Evolutionary conservation across 2,888 invertebrate genomes (phyloP).

Genomic region (Hecatera dysodea): DNA sequence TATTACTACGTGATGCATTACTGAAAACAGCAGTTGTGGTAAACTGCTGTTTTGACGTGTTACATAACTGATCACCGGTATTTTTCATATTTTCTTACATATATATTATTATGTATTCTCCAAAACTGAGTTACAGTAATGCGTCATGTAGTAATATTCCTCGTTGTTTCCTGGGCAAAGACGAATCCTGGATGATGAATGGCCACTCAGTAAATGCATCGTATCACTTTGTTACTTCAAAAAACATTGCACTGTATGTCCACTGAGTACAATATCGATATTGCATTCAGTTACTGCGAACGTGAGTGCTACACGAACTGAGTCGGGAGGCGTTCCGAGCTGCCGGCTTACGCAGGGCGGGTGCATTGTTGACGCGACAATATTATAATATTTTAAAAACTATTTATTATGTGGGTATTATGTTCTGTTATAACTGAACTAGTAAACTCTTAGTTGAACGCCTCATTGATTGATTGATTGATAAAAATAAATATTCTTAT

Average conservation of each 20-base stretch:
- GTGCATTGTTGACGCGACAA: conserved; percentile 50
- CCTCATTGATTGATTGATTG: too few species aligned
- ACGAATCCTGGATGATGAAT: not conserved
- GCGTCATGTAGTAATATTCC: not conserved
- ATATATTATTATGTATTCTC: too few species aligned
- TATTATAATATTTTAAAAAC: not conserved
- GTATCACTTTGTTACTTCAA: not conserved
- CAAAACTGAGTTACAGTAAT: not conserved
- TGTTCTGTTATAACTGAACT: too few species aligned
- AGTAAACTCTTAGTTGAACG: too few species aligned
- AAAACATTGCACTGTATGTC: conserved; percentile 40
- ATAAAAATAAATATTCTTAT: too few species aligned
- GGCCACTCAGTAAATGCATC: not conserved
- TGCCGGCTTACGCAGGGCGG: conserved; percentile 46
- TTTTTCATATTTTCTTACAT: too few species aligned
- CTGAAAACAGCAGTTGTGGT: too few species aligned
- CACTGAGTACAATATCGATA: conserved; percentile 30
- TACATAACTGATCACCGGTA: too few species aligned
- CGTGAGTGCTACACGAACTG: conserved; percentile 52
- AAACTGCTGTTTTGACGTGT: too few species aligned
- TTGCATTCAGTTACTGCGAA: conserved; percentile 56
- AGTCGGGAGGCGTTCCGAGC: conserved; percentile 60
- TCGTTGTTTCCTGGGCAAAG: not conserved
- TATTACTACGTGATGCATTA: too few species aligned
- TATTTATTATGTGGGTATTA: too few species aligned